These are phyloP conservation scores for Torymus texanus DNA, from an alignment of 2,888 invertebrate genomes.

Conservation along the genomic window DNA sequence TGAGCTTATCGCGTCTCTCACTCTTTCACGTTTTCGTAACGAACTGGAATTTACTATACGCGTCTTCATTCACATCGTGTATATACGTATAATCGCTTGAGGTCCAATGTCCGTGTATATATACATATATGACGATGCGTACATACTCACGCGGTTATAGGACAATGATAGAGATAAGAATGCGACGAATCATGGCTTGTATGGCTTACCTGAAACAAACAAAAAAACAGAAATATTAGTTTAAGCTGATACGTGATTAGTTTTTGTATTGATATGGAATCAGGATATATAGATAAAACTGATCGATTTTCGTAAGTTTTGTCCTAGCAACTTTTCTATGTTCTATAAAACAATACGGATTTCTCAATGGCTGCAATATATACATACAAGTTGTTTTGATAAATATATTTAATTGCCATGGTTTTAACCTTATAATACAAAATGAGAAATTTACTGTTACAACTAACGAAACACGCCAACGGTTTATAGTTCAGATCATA, in stretches of 20 bases:
- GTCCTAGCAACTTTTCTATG: no score
- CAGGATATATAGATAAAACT: no score
- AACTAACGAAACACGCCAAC: no score
- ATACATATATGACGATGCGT: background rate
- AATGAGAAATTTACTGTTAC: no score
- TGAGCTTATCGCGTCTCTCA: slow-evolving; percentile 43
- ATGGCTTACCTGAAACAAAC: slow-evolving; percentile 48
- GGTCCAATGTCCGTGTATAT: slow-evolving; percentile 6
- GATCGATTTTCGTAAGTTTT: no score
- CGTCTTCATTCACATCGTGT: slow-evolving; percentile 39
- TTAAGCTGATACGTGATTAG: no score
- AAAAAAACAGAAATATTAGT: slow-evolving; percentile 19
- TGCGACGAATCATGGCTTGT: background rate
- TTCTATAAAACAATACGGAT: background rate
- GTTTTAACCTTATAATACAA: no score
- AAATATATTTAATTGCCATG: no score
- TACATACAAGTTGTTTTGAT: no score
- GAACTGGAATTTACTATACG: slow-evolving; percentile 52
- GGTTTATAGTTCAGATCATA: no score
- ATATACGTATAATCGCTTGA: background rate
- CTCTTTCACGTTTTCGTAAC: slow-evolving; percentile 53
- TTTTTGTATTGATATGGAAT: no score
- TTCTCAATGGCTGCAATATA: no score
- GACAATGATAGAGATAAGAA: slow-evolving; percentile 28
- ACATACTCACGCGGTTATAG: slow-evolving; percentile 37